phyloP scores from a whole-genome alignment of 1,140 invertebrate species.

The Pemphigus obesinymphae region DNA sequence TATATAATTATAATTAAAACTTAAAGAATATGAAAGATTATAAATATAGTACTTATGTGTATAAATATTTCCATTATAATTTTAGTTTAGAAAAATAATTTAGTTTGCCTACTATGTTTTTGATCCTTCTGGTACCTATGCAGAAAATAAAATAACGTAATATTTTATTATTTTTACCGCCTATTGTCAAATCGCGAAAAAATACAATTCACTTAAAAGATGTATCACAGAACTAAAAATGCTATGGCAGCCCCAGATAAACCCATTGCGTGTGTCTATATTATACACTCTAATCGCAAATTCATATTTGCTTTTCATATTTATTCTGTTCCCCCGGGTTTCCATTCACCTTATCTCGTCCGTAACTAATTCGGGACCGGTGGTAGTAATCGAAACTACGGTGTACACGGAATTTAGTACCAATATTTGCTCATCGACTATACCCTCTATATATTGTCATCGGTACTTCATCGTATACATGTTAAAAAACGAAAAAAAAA shows the following conservation, averaged over 20 bases:
- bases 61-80: too few relatives aligned
- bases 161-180: too few relatives aligned
- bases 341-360: slow-evolving; percentile 33
- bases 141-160: too few relatives aligned
- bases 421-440: slow-evolving; percentile 41
- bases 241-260: background rate
- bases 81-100: too few relatives aligned
- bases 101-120: too few relatives aligned
- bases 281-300: slow-evolving; percentile 11
- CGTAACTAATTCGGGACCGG: slow-evolving; percentile 39
- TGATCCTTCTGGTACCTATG: too few relatives aligned
- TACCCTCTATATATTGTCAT: slow-evolving; percentile 36
- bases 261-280: background rate
- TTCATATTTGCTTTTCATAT: slow-evolving; percentile 40
- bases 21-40: too few relatives aligned
- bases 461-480: slow-evolving; percentile 37
- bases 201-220: background rate
- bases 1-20: too few relatives aligned
- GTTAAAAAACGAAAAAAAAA: slow-evolving; percentile 37
- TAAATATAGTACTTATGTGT: too few relatives aligned
- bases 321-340: slow-evolving; percentile 24
- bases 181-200: too few relatives aligned
- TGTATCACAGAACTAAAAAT: background rate
- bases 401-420: slow-evolving; percentile 24
- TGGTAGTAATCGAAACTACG: slow-evolving; percentile 41